Evolutionary conservation across 2,113 vertebrate species (phyloP), one percentile per base, ranked within the genome.

Genomic region (Tamias sibiricus): DNA sequence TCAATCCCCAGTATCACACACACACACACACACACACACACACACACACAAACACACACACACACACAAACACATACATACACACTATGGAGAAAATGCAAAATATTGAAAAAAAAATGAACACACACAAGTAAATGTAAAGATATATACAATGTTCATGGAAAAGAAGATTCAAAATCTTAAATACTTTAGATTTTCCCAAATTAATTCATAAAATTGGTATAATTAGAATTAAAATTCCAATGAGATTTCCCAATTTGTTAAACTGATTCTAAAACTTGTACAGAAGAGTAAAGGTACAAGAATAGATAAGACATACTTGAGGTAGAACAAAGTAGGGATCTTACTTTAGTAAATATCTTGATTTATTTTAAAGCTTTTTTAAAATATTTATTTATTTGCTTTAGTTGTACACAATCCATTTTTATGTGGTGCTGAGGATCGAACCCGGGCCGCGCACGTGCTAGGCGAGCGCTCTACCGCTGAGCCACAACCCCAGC

Each of bases 231-330:
- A 49, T 66, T 57, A 81, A 87, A 86, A 81, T 74, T 88, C 54
- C 66, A 84, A n/a, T 59, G 86, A 47, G 1, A 26, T 85, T 88
- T 92, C 66, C 93, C 72, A 87, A 54, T 28, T 72, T 89, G 24
- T 72, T 79, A 52, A 87, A 30, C 17, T 44, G 44, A 93, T 77
- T 90, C 86, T 85, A 93, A 94, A 94, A 30, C 85, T 81, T 83
- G 57, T 30, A 52, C 24, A 28, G n/a, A 84, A 64, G 42, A 5
- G 32, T 89, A n/a, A 68, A 86, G 66, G 6, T 62, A 1, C 26
- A 47, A 80, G 79, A 81, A 74, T 30, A 83, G 47, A 54, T 69
- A 76, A 92, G 82, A 76, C 22, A 81, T 59, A 32, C 79, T 80
- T 82, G 69, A 95, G 28, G 11, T 13, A 37, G 17, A 77, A 62